Conservation (phyloP, 2,888 invertebrate species). For the Drosophila meridionalis region DNA sequence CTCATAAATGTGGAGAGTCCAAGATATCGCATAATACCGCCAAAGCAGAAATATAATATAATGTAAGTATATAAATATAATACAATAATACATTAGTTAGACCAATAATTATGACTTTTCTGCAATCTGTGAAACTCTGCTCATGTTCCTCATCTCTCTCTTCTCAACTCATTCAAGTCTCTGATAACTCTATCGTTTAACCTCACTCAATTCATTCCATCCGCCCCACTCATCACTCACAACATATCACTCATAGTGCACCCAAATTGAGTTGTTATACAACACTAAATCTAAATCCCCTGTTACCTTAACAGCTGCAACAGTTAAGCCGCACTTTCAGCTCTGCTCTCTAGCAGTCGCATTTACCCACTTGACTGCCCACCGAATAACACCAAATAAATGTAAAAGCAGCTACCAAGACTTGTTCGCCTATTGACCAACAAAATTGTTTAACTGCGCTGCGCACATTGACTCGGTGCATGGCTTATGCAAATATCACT, state of each 20-base stretch:
- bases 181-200: fast-evolving
- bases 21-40: not conserved
- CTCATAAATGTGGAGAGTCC: not conserved
- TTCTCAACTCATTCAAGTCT: not conserved
- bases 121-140: too few species aligned
- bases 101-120: not conserved
- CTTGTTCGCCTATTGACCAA: constrained; percentile 51
- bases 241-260: not conserved
- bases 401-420: constrained; percentile 11
- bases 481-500: constrained; percentile 35
- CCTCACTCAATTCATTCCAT: not conserved
- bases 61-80: too few species aligned
- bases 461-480: constrained; percentile 11
- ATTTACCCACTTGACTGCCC: constrained; percentile 13
- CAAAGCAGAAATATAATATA: not conserved
- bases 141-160: not conserved
- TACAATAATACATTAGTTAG: not conserved
- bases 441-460: constrained; percentile 25
- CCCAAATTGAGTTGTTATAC: not conserved
- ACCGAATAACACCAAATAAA: constrained; percentile 4
- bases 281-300: not conserved
- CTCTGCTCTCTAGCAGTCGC: not conserved
- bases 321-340: not conserved
- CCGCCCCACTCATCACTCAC: not conserved
- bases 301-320: not conserved